Conservation (phyloP, 2,888 invertebrate genomes). For the Archips xylosteana region DNA sequence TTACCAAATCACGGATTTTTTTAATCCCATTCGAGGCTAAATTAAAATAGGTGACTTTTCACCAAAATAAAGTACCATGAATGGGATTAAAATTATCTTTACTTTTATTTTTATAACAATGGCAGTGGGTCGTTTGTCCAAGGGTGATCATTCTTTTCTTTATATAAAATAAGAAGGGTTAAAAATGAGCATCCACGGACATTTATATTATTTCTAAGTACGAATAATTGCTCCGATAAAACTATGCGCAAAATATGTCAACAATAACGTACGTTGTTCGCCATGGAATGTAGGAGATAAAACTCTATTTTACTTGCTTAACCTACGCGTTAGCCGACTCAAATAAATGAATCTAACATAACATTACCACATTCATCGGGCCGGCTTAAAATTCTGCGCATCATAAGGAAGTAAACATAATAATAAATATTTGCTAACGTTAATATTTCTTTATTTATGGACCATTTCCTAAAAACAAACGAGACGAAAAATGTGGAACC, state of each 20-base stretch:
- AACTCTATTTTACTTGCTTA: slow-evolving; percentile 38
- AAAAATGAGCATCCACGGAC: slow-evolving; percentile 69
- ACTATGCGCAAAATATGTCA: slow-evolving; percentile 59
- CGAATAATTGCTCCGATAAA: slow-evolving; percentile 78
- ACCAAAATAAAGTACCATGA: slow-evolving; percentile 7
- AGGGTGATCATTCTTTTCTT: slow-evolving; percentile 57
- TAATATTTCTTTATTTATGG: neutral
- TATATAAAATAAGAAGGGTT: slow-evolving; percentile 33
- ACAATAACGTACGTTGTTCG: slow-evolving; percentile 52
- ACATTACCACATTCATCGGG: neutral
- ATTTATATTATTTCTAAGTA: slow-evolving; percentile 61
- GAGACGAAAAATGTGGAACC: neutral
- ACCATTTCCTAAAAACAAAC: neutral
- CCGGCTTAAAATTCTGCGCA: neutral
- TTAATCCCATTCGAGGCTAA: slow-evolving; percentile 28
- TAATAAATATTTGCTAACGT: slow-evolving; percentile 4
- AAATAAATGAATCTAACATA: slow-evolving; percentile 8
- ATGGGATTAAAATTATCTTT: slow-evolving; percentile 44
- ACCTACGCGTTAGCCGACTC: slow-evolving; percentile 14
- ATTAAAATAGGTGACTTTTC: slow-evolving; percentile 25
- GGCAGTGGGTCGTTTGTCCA: slow-evolving; percentile 69
- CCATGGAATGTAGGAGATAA: slow-evolving; percentile 65
- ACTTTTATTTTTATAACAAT: slow-evolving; percentile 55
- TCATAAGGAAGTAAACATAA: slow-evolving; percentile 4
- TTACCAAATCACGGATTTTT: slow-evolving; percentile 45